phyloP scores from a whole-genome alignment of 2,888 invertebrate genomes.

The Agrilus biguttatus region DNA sequence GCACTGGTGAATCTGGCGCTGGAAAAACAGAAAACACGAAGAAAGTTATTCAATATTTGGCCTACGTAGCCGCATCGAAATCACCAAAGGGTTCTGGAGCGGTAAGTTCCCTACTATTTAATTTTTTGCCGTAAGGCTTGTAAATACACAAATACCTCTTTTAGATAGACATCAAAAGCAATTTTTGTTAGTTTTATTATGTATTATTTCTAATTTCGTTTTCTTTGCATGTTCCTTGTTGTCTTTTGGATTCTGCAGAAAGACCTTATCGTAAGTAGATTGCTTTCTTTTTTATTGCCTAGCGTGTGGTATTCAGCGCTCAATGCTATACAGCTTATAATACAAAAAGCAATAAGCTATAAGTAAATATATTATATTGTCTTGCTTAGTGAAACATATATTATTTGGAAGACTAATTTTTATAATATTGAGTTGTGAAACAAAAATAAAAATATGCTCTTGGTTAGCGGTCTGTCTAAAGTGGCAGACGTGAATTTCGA shows the following conservation, averaged over 20 bases:
- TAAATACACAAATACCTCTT: too few species aligned
- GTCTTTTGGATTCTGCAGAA: conserved; percentile 25
- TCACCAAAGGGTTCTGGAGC: conserved; percentile 80
- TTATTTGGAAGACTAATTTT: background rate
- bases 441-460: too few species aligned
- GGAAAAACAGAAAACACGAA: conserved; percentile 99
- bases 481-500: too few species aligned
- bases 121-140: background rate
- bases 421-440: too few species aligned
- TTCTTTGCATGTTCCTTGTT: conserved; percentile 27
- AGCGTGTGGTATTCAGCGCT: background rate
- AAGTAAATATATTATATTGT: too few species aligned
- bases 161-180: background rate
- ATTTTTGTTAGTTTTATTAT: background rate
- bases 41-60: conserved; percentile 99
- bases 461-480: too few species aligned
- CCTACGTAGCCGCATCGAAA: conserved; percentile 97
- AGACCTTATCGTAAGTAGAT: conserved; percentile 33
- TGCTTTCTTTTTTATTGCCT: conserved; percentile 8
- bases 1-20: conserved; percentile 99
- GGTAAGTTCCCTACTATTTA: conserved; percentile 42
- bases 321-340: too few species aligned
- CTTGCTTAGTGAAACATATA: too few species aligned
- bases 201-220: conserved; percentile 14
- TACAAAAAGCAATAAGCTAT: too few species aligned